phyloP scores from a whole-genome alignment of 2,113 vertebrate genomes.

The Plectropomus leopardus region DNA sequence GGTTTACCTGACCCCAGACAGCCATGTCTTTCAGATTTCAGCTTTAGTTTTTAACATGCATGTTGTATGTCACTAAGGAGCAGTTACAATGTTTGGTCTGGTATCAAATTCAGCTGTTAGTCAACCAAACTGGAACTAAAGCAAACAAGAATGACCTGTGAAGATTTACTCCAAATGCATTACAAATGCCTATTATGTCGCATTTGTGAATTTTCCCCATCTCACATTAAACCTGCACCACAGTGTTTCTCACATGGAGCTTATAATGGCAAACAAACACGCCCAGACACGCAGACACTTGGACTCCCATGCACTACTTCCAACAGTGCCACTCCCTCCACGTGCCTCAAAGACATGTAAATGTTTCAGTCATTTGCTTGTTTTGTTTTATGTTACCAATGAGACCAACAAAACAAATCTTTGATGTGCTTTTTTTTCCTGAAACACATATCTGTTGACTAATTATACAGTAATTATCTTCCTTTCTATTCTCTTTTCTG shows the following conservation, averaged over 20 bases:
- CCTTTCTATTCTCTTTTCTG: not conserved
- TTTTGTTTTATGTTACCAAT: not conserved
- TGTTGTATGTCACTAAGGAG: not conserved
- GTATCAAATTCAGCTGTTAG: not conserved
- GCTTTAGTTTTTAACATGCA: not conserved
- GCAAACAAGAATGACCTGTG: not conserved
- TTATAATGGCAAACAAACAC: conserved; percentile 15
- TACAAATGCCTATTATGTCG: not conserved
- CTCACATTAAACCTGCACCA: not conserved
- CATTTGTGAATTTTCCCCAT: not conserved
- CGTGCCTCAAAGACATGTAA: conserved; percentile 2
- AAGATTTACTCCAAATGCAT: not conserved
- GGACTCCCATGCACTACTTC: not conserved
- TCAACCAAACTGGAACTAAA: not conserved
- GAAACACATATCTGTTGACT: not conserved
- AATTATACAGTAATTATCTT: not conserved
- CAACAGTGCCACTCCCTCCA: conserved; percentile 16
- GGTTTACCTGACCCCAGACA: not conserved
- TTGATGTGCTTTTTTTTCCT: no score
- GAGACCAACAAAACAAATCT: not conserved
- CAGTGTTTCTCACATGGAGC: not conserved
- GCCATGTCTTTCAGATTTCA: not conserved
- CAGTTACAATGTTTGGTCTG: not conserved
- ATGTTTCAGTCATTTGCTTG: not conserved
- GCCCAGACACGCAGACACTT: not conserved